These are phyloP conservation scores for Heliopora coerulea DNA, from an alignment of 92 coral and sea anemone species.

Conservation along the genomic window DNA sequence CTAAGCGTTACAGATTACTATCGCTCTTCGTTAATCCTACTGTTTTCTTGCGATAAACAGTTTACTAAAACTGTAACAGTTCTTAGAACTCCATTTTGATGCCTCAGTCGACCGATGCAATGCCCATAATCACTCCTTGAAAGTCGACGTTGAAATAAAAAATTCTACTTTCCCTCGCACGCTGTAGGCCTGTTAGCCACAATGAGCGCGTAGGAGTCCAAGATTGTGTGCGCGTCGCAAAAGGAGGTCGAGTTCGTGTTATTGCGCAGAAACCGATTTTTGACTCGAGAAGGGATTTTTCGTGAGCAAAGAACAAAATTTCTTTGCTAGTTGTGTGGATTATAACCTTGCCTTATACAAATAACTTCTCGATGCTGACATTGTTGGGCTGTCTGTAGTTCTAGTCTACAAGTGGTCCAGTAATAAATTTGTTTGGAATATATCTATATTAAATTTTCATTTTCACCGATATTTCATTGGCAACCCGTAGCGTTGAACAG, in stretches of 20 bases:
- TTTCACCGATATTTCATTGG: not conserved
- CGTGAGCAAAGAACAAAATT: no score
- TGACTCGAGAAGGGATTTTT: no score
- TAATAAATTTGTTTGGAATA: conserved; percentile 15
- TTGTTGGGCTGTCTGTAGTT: not conserved
- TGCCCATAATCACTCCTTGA: not conserved
- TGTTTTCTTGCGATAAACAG: conserved; percentile 22
- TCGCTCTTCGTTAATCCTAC: conserved; percentile 17
- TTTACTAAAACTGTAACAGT: conserved; percentile 17
- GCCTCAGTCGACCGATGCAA: not conserved
- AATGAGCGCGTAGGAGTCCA: not conserved
- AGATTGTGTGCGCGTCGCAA: not conserved
- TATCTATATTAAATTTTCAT: conserved; percentile 3
- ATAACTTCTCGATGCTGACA: not conserved
- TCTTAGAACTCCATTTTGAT: not conserved
- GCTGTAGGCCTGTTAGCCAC: not conserved
- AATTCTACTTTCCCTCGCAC: not conserved
- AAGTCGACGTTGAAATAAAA: not conserved
- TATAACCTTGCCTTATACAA: not conserved
- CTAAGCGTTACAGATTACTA: conserved; percentile 29
- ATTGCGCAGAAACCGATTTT: no score
- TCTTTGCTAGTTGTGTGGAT: no score
- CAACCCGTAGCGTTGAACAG: not conserved
- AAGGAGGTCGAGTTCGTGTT: not conserved
- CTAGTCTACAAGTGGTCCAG: conserved; percentile 6